phyloP scores from a whole-genome alignment of 2,797 vertebrate species.

The Coregonus suidteri region DNA sequence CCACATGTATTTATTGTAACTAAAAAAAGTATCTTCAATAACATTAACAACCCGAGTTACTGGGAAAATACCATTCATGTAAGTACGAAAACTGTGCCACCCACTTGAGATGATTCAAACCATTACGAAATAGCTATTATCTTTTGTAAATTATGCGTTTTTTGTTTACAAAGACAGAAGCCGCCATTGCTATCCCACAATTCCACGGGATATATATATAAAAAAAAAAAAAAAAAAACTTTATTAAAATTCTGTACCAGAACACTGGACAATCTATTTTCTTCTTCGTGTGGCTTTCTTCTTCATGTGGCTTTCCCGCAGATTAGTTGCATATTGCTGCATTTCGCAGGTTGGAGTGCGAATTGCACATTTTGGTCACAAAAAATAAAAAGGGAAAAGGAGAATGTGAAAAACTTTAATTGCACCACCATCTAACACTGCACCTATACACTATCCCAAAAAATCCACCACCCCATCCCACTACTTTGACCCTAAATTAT shows the following conservation, averaged over 20 bases:
- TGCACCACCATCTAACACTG: no score
- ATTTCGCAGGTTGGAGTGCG: no score
- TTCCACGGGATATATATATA: constrained; percentile 9
- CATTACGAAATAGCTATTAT: neutral
- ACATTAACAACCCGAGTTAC: neutral
- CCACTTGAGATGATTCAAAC: constrained; percentile 1
- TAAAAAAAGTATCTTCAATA: neutral
- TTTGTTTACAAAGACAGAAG: constrained; percentile 64
- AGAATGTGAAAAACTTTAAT: no score
- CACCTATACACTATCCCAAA: no score
- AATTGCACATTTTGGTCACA: no score
- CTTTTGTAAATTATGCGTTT: constrained; percentile 52
- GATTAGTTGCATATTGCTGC: no score
- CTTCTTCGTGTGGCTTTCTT: neutral
- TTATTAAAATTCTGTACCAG: neutral
- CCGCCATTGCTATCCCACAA: constrained; percentile 76
- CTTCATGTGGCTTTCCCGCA: neutral
- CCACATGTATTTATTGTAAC: constrained; percentile 3
- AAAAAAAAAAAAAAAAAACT: neutral
- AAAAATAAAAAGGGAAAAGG: no score
- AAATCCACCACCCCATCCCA: no score
- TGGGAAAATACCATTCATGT: neutral
- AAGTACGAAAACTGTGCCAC: neutral
- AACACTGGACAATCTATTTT: neutral
- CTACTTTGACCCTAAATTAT: no score